Conservation (phyloP, 2,888 invertebrate genomes). For the Altica lythri region DNA sequence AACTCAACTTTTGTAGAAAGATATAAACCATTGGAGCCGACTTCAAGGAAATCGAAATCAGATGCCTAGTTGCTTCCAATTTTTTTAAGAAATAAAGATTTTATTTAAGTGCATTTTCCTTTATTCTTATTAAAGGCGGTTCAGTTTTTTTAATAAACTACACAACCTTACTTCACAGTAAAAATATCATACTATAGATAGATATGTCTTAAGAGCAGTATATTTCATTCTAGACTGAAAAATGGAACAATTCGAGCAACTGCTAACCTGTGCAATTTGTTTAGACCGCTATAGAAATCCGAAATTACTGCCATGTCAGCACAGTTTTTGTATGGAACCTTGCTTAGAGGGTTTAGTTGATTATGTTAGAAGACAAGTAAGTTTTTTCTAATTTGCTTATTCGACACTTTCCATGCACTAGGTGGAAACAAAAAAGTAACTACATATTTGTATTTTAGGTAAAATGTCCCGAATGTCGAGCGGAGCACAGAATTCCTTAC, state of each 20-base stretch:
- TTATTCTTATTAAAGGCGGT: too few relatives aligned
- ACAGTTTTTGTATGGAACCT: slow-evolving; percentile 98
- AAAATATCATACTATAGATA: too few relatives aligned
- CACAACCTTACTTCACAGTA: too few relatives aligned
- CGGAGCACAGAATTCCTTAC: slow-evolving; percentile 95
- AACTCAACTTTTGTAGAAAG: too few relatives aligned
- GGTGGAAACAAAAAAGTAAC: neutral
- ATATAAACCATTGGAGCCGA: too few relatives aligned
- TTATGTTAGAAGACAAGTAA: slow-evolving; percentile 88
- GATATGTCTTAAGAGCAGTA: too few relatives aligned
- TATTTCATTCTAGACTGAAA: slow-evolving; percentile 48
- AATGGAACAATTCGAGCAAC: slow-evolving; percentile 96
- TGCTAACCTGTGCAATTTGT: slow-evolving; percentile 98
- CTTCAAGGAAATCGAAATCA: too few relatives aligned
- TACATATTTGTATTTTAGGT: slow-evolving; percentile 64
- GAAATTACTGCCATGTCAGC: slow-evolving; percentile 98
- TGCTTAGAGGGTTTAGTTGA: slow-evolving; percentile 97
- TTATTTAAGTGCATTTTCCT: too few relatives aligned
- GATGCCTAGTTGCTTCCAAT: too few relatives aligned
- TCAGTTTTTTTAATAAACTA: too few relatives aligned
- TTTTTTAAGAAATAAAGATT: too few relatives aligned
- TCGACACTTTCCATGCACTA: neutral
- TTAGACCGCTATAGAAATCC: slow-evolving; percentile 96
- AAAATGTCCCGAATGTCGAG: slow-evolving; percentile 97
- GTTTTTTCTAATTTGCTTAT: neutral